Conservation (phyloP, 1,140 invertebrate genomes). For the Sminthurinus signatus region DNA sequence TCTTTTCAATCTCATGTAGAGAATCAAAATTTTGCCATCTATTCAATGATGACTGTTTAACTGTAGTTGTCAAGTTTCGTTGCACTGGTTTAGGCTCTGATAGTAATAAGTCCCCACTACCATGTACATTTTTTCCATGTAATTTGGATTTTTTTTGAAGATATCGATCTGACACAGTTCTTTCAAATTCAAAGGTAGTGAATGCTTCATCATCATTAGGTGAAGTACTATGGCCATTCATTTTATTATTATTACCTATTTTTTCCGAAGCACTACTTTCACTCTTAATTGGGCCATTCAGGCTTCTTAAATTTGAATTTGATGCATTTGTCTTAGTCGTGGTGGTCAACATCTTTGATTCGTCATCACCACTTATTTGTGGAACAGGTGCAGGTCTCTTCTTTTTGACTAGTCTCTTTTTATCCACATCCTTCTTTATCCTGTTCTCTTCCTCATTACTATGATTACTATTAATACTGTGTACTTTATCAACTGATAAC, state of each 20-base stretch:
- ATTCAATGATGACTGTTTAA: slow-evolving; percentile 19
- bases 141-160: background rate
- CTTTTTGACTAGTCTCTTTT: background rate
- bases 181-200: no score
- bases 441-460: no score
- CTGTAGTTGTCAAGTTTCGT: background rate
- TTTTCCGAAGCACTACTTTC: background rate
- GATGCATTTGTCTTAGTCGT: background rate
- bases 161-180: slow-evolving; percentile 1
- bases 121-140: background rate
- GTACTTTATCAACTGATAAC: no score
- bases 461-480: no score
- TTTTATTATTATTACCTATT: background rate
- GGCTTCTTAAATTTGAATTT: background rate
- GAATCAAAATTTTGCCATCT: slow-evolving; percentile 40
- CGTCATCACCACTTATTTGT: no score
- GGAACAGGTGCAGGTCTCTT: background rate
- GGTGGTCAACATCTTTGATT: no score
- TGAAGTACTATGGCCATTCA: background rate
- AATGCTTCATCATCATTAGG: background rate
- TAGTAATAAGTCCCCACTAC: no score
- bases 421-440: no score
- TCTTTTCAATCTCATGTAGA: slow-evolving; percentile 22
- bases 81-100: background rate
- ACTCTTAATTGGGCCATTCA: background rate